Evolutionary conservation across 1,140 invertebrate genomes (phyloP).

Genomic region (Gryllus bimaculatus): DNA sequence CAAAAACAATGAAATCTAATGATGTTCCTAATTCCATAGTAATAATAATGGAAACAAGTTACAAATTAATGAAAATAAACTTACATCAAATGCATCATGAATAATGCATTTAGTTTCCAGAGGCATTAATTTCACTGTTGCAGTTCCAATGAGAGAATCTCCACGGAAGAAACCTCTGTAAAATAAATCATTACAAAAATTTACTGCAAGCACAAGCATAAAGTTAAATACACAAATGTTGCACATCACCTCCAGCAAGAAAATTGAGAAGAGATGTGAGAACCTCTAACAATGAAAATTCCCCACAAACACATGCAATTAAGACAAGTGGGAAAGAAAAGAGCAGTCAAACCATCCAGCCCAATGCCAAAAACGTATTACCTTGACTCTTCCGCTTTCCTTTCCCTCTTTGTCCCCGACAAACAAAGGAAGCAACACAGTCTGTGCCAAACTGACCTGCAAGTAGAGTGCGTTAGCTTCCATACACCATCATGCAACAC

Average conservation of each 20-base stretch:
- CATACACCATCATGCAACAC: background rate
- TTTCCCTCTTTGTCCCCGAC: background rate
- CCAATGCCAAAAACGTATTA: background rate
- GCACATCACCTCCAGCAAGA: too few relatives aligned
- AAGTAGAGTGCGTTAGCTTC: background rate
- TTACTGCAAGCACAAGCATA: background rate
- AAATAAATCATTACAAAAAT: conserved; percentile 3
- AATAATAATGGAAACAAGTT: background rate
- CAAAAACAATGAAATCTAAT: too few relatives aligned
- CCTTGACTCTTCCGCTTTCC: background rate
- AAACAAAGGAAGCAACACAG: background rate
- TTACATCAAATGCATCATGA: conserved; percentile 86
- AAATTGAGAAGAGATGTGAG: too few relatives aligned
- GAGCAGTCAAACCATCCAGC: background rate
- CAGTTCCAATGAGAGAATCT: conserved; percentile 78
- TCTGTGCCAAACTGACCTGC: background rate
- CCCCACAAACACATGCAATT: too few relatives aligned
- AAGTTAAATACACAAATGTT: background rate
- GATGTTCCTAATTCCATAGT: too few relatives aligned
- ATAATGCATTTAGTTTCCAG: conserved; percentile 78
- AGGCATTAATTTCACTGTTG: conserved; percentile 69
- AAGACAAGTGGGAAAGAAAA: too few relatives aligned
- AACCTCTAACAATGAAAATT: too few relatives aligned
- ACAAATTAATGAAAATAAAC: conserved; percentile 30
- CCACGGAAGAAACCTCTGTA: conserved; percentile 82